phyloP scores from a whole-genome alignment of 2,888 invertebrate genomes.

The Drosophila cracens region DNA sequence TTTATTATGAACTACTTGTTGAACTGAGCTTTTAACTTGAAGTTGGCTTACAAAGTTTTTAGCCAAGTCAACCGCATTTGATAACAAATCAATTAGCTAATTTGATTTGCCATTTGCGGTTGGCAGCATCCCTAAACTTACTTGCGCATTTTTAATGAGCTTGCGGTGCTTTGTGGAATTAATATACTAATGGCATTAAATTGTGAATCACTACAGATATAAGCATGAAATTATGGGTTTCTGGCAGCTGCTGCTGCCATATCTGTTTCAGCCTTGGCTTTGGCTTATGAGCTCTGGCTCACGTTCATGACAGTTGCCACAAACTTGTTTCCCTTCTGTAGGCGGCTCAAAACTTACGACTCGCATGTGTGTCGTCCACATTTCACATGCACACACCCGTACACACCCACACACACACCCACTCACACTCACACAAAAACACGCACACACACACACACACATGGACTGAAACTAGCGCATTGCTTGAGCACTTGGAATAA shows the following conservation, averaged over 20 bases:
- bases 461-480: slow-evolving; percentile 47
- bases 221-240: slow-evolving; percentile 2
- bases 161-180: slow-evolving; percentile 22
- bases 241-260: neutral
- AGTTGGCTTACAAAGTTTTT: slow-evolving; percentile 52
- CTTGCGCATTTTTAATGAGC: slow-evolving; percentile 45
- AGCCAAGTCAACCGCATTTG: slow-evolving; percentile 54
- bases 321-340: slow-evolving; percentile 36
- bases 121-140: neutral
- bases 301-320: slow-evolving; percentile 40
- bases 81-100: slow-evolving; percentile 64
- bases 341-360: slow-evolving; percentile 50
- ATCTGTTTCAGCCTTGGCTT: slow-evolving; percentile 13
- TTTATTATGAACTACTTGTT: slow-evolving; percentile 82
- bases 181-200: slow-evolving; percentile 20
- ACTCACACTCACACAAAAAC: neutral
- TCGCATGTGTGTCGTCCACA: slow-evolving; percentile 35
- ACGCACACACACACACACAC: neutral
- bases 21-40: slow-evolving; percentile 61
- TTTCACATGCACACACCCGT: slow-evolving; percentile 1
- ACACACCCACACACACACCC: slow-evolving; percentile 1
- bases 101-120: slow-evolving; percentile 53
- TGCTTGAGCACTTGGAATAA: slow-evolving; percentile 63
- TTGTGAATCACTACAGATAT: slow-evolving; percentile 18
- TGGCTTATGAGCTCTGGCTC: slow-evolving; percentile 46